Conservation (phyloP, 92 coral and sea anemone genomes). For the Paragorgia papillata region DNA sequence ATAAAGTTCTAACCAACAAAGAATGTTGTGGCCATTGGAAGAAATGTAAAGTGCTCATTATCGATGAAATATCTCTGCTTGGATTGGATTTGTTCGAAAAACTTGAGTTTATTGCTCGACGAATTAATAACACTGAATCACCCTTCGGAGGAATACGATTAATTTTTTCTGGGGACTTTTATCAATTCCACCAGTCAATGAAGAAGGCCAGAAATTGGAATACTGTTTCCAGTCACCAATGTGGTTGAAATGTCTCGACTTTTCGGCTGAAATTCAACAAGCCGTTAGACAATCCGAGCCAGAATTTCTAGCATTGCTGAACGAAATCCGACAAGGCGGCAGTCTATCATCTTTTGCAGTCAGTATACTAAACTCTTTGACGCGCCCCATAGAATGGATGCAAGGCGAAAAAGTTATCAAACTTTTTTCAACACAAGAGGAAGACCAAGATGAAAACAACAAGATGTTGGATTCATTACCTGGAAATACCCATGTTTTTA, state of each 20-base stretch:
- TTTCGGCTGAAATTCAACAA: slow-evolving; percentile 8
- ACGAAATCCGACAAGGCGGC: slow-evolving; percentile 32
- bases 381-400: slow-evolving; percentile 33
- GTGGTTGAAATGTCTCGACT: slow-evolving; percentile 48
- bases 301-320: slow-evolving; percentile 14
- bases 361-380: slow-evolving; percentile 1
- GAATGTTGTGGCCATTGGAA: background rate
- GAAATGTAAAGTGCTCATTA: slow-evolving; percentile 9
- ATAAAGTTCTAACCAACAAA: slow-evolving; percentile 6
- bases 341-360: slow-evolving; percentile 6
- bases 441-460: slow-evolving; percentile 13
- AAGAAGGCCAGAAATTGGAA: slow-evolving; percentile 1
- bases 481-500: slow-evolving; percentile 19
- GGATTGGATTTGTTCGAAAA: slow-evolving; percentile 28
- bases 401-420: background rate
- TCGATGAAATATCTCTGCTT: slow-evolving; percentile 33
- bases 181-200: slow-evolving; percentile 25
- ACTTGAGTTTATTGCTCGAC: slow-evolving; percentile 34
- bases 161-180: slow-evolving; percentile 28
- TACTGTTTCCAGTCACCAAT: slow-evolving; percentile 48
- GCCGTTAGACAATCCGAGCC: slow-evolving; percentile 38
- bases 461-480: slow-evolving; percentile 18
- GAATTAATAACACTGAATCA: background rate
- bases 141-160: slow-evolving; percentile 26
- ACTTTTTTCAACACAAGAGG: slow-evolving; percentile 13